Base-by-base conservation (phyloP, 1,140 invertebrate species). In the Drosophila santomea region DNA sequence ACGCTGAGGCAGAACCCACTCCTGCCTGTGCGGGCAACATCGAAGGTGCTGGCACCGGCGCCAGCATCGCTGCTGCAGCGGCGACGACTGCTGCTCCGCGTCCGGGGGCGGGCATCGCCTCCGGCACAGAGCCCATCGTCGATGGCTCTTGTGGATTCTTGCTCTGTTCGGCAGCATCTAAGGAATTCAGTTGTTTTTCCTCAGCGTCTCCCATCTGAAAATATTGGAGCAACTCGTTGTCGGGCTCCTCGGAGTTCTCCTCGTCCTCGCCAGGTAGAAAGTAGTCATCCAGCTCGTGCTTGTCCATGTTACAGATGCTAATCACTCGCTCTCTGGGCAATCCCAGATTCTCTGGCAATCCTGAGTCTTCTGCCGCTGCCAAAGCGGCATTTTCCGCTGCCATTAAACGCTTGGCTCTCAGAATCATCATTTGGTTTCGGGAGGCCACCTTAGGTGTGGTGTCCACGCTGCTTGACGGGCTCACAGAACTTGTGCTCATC, bases 211-310 rank as follows among this genome's bases (percentile, higher is more conserved):
- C 93, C 68, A 95, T 94, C 77, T 95, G 95, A 92, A 97, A 96
- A 93, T 97, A 97, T 92, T 96, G 95, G 79, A 96, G 92, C 68
- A 97, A 89, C 92, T 97, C 96, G 82, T 96, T 95, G 81, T 97
- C 96, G 78, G 95, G 95, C 78, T 96, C 96, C 84, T 97, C 95
- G 45, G 96, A 96, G 92, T 96, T 96, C 73, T 94, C 95, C 45
- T 95, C 94, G 15, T 89, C 94, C 45, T 85, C 89, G 51, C 74
- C 81, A 76, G 92, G 92, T 74, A 97, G 93, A 78, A 91, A 91
- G 91, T 96, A 97, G 92, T 96, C 96, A 82, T 96, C 95, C 41
- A 97, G 92, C 41, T 95, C 95, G 80, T 97, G 96, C 41, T 95
- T 95, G 81, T 96, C 96, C 67, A 97, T 95, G 50, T 95, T 95